These are phyloP conservation scores for Drosophila colorata DNA, from an alignment of 2,888 invertebrate genomes.

Conservation along the genomic window DNA sequence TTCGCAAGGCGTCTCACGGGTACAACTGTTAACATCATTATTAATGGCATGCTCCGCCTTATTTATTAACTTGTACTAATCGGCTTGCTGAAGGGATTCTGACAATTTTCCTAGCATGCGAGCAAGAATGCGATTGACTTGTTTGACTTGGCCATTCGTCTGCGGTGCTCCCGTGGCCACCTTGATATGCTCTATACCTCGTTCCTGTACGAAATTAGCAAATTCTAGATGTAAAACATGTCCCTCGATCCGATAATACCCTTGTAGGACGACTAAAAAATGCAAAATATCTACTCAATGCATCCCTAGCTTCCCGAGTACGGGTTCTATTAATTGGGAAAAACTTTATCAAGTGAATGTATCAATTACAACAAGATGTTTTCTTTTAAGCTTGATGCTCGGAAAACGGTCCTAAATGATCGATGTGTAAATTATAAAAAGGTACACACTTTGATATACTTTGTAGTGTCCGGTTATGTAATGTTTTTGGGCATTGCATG, in stretches of 20 bases:
- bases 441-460: too few species aligned
- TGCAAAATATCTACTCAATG: slow-evolving; percentile 1
- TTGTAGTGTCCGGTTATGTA: too few species aligned
- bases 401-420: too few species aligned
- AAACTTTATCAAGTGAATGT: too few species aligned
- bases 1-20: neutral
- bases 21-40: slow-evolving; percentile 1
- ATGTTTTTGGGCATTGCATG: neutral
- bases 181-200: neutral
- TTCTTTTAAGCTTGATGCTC: too few species aligned
- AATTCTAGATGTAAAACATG: slow-evolving; percentile 1
- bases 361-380: too few species aligned
- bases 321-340: neutral
- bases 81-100: neutral
- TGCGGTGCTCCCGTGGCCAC: neutral
- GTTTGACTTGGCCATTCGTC: neutral
- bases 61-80: neutral
- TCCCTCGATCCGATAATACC: neutral
- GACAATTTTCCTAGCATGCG: neutral
- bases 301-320: neutral
- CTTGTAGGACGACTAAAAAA: neutral
- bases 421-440: too few species aligned
- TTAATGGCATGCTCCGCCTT: neutral
- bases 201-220: neutral
- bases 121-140: neutral